These are phyloP conservation scores for Rhabditophanes sp. DNA, from an alignment of 2,888 invertebrate species.

Conservation along the genomic window DNA sequence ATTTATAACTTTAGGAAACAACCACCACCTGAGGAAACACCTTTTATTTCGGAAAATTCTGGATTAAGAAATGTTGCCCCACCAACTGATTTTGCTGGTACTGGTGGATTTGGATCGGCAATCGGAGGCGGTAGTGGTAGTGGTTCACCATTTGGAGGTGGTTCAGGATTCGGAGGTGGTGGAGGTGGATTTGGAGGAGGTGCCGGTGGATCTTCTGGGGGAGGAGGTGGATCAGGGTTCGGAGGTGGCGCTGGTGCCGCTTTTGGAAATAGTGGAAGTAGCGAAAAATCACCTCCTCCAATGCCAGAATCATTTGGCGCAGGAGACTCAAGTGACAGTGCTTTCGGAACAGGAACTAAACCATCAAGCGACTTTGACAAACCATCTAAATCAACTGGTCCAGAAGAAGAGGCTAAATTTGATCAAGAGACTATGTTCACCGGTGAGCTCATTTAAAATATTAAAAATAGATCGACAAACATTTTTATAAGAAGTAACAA, in stretches of 20 bases:
- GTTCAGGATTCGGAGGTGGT: conserved; percentile 3
- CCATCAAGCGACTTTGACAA: not conserved
- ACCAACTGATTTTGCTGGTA: too few species aligned
- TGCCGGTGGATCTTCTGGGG: conserved; percentile 3
- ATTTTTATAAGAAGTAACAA: not conserved
- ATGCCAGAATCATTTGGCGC: not conserved
- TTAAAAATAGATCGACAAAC: not conserved
- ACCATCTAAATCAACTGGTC: not conserved
- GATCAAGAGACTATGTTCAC: not conserved
- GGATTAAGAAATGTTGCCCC: too few species aligned
- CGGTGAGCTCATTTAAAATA: not conserved
- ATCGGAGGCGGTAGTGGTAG: too few species aligned
- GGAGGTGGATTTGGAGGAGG: conserved; percentile 10
- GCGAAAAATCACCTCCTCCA: not conserved
- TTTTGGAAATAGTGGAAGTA: not conserved
- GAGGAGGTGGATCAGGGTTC: conserved; percentile 4
- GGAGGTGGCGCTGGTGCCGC: conserved; percentile 1
- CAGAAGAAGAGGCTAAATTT: not conserved
- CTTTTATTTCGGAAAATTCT: too few species aligned
- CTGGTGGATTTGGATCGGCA: too few species aligned
- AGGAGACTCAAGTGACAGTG: not conserved
- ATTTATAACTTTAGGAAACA: too few species aligned
- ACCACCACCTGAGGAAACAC: too few species aligned
- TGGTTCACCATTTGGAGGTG: too few species aligned
- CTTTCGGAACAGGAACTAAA: not conserved